Conservation (phyloP, 1,140 invertebrate genomes). For the Saccostrea glomerata region DNA sequence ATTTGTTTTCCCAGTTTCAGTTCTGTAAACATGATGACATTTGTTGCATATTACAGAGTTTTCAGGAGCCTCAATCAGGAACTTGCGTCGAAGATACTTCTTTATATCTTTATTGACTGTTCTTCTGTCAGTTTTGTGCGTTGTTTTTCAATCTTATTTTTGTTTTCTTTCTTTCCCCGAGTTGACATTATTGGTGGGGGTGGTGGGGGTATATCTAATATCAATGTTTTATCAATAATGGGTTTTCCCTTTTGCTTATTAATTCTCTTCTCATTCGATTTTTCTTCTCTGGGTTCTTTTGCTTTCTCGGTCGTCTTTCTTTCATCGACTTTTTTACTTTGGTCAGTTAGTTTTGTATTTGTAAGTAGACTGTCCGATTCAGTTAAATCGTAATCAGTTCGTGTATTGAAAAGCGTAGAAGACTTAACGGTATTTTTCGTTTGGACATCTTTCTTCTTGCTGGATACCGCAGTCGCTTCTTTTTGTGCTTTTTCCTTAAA, state of each 20-base stretch:
- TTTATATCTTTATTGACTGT: too few relatives aligned
- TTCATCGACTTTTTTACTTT: background rate
- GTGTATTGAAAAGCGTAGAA: background rate
- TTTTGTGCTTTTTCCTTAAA: background rate
- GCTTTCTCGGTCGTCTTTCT: background rate
- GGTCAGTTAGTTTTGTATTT: background rate
- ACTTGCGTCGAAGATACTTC: too few relatives aligned
- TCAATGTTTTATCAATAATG: background rate
- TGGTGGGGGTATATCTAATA: background rate
- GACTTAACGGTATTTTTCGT: background rate
- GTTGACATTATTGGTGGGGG: background rate
- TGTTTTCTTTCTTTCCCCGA: background rate
- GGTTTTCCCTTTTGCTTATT: background rate
- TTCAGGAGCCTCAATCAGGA: too few relatives aligned
- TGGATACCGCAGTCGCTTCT: background rate
- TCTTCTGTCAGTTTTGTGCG: too few relatives aligned
- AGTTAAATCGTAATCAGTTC: background rate
- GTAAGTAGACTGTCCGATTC: background rate
- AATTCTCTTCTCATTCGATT: background rate
- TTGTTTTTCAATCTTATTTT: background rate
- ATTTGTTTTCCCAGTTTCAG: too few relatives aligned
- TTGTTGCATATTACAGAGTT: too few relatives aligned
- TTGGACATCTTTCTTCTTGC: background rate
- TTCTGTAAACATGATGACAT: too few relatives aligned
- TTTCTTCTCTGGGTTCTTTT: background rate